Base-by-base conservation (phyloP, 2,888 invertebrate genomes). In the Philereme transversata region DNA sequence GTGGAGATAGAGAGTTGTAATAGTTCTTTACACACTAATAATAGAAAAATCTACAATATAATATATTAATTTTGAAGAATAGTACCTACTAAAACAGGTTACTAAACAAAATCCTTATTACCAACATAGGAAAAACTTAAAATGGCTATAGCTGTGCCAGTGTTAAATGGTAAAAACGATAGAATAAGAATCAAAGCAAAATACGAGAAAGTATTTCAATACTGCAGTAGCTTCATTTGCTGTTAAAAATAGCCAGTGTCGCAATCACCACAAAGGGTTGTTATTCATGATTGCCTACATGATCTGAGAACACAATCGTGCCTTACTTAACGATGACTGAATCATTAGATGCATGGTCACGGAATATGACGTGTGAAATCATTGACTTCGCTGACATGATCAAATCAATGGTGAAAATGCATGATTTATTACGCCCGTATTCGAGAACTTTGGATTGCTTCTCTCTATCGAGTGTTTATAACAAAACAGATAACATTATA, bases 291-390 rank as follows among this genome's bases (percentile, higher is more conserved):
- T 60, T 22, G 22, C 22, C 22, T 22, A 67, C 67, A 67, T 62
- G 67, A 44, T 58, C 55, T 44, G 62, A 64, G 57, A 65, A 54
- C 57, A 61, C 45, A 59, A 67, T 65, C 65, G 60, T 67, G 64
- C 40, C 59, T 59, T 60, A 65, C 52, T 54, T 65, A 57, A 54
- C 62, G 62, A 62, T 69, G 59, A 64, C 57, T 52, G 57, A 60
- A 59, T 52, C 65, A 64, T 60, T 62, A 61, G 61, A 46, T 64
- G 60, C 65, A 57, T 51, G 52, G 53, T 67, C 65, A 69, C 65
- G 65, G 51, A 60, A 61, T 60, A 62, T 67, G 65, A 69, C 62
- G 65, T 49, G 61, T 67, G 51, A 59, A 55, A 65, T 49, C 59
- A 64, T 49, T 55, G 49, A 46, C 50, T 50, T 55, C 35, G 33